Evolutionary conservation across 2,113 vertebrate species (phyloP), one percentile per base, ranked within the genome.

Genomic region (Rhinolophus ferrumequinum): DNA sequence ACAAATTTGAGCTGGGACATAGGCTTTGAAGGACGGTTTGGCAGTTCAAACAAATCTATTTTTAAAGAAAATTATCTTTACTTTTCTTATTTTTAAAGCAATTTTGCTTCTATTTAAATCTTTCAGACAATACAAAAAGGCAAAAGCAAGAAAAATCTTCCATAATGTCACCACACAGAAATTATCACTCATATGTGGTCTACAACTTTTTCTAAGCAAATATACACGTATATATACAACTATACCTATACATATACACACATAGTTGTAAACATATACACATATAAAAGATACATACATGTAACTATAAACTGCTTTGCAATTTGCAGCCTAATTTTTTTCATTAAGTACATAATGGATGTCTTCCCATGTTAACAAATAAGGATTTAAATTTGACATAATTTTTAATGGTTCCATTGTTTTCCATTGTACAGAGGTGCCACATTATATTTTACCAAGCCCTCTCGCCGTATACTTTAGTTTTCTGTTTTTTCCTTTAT

Each of bases 41-140:
- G 60, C 76, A 89, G 2, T 11, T 70, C 41, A 64, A 44, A 50
- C 77, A 30, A 44, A 52, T 4, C 2, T 38, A 21, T 58, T 90
- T 93, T 76, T 54, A 83, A 89, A 60, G 26, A 80, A 73, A 56
- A 70, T 69, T 19, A 15, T 88, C 38, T 70, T 73, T 58, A 54
- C 52, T 66, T 92, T 75, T 87, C 24, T 66, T 7, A 38, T 35
- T 85, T 82, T 95, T 82, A 69, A 97, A 88, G 24, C 14, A 73
- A 91, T 44, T 9, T 52, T 70, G 9, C 10, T 85, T 85, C 21
- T 47, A 24, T 73, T 93, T 75, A 95, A 35, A 12, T 24, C 76
- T 92, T 94, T 91, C 30, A 94, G 4, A 76, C 18, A 93, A 72
- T 88, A 77, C 9, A 18, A 58, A 66, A 93, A 81, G 38, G 44